Conservation (phyloP, 2,113 vertebrate genomes). For the Notechis scutatus region DNA sequence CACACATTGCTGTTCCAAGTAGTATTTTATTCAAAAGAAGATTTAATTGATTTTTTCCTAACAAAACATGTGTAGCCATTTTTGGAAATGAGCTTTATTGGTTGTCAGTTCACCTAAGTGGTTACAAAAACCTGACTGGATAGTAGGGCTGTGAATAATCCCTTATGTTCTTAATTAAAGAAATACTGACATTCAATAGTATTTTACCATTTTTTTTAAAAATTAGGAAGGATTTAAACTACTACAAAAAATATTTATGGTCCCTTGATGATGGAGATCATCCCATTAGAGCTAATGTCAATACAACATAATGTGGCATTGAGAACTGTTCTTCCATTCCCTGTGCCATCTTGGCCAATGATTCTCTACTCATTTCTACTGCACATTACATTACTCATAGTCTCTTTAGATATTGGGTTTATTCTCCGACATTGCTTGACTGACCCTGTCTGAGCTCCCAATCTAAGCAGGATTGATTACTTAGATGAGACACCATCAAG, state of each 20-base stretch:
- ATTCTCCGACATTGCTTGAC: not conserved
- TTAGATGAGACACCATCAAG: not conserved
- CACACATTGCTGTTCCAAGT: not conserved
- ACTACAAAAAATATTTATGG: not conserved
- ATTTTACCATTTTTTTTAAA: not conserved
- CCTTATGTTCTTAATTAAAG: conserved; percentile 14
- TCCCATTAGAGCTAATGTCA: not conserved
- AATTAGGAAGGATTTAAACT: not conserved
- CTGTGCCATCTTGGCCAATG: not conserved
- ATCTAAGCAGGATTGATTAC: not conserved
- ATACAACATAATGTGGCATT: not conserved
- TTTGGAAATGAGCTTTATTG: not conserved
- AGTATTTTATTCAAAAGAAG: not conserved
- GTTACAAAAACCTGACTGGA: not conserved
- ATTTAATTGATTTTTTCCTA: not conserved
- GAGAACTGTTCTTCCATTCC: not conserved
- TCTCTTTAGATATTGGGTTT: not conserved
- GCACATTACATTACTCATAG: not conserved
- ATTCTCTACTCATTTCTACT: not conserved
- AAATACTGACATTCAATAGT: conserved; percentile 1
- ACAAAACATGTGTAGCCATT: conserved; percentile 1
- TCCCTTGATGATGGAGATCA: not conserved
- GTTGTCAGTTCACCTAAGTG: conserved; percentile 9
- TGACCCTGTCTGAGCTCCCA: not conserved
- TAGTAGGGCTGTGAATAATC: not conserved